Percentiles rank a stretch among this genome's conserved stretches.
Conservation (phyloP, 2,797 vertebrate genomes). For the Halcyon leucocephala region DNA sequence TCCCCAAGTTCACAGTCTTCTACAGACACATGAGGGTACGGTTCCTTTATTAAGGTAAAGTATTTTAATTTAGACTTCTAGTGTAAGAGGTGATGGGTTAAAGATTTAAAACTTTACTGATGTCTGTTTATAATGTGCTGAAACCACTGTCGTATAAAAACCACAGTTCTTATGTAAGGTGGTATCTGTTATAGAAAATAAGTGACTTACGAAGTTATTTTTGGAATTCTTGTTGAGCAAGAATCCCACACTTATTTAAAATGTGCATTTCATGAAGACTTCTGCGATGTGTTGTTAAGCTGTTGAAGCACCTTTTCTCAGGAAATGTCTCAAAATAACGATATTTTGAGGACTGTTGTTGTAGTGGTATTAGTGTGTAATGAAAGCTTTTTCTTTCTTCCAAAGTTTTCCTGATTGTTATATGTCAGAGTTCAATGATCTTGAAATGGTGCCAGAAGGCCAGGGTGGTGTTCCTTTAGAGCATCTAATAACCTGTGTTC, state of each 20-base stretch:
- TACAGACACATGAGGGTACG: slow-evolving; percentile 94
- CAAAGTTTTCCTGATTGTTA: slow-evolving; percentile 95
- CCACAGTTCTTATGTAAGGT: neutral
- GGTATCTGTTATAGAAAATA: neutral
- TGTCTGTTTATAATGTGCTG: neutral
- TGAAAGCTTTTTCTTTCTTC: neutral
- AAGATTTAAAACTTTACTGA: neutral
- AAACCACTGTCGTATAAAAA: neutral
- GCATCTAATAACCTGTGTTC: slow-evolving; percentile 95
- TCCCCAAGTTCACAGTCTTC: slow-evolving; percentile 92
- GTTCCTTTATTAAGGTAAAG: slow-evolving; percentile 93
- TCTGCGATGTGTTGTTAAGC: neutral
- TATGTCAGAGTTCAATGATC: slow-evolving; percentile 85
- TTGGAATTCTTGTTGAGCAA: neutral
- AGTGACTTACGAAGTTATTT: neutral
- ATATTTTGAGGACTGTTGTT: neutral
- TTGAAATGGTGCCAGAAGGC: slow-evolving; percentile 85
- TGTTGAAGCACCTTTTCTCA: neutral
- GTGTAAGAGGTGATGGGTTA: neutral
- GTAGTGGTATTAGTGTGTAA: neutral
- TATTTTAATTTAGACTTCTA: neutral
- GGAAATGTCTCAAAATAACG: neutral
- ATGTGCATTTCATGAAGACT: accelerated
- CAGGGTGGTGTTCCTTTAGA: slow-evolving; percentile 91
- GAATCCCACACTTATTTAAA: neutral